Percentiles rank a stretch among this genome's conserved stretches.
These are phyloP conservation scores for Drosophila emarginata DNA, from an alignment of 2,888 invertebrate species.

Conservation along the genomic window DNA sequence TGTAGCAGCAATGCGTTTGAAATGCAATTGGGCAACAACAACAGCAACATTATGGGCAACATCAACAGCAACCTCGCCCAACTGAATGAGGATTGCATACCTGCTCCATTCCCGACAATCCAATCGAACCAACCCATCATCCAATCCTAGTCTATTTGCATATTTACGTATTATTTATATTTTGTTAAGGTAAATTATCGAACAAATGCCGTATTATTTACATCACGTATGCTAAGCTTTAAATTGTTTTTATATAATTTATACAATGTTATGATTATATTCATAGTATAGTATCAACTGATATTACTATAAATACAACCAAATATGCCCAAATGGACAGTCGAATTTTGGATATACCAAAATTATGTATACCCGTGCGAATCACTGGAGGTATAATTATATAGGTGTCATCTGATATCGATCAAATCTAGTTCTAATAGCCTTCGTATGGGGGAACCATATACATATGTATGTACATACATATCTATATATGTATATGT, in stretches of 20 bases:
- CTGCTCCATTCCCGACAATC: conserved; percentile 13
- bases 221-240: conserved; percentile 35
- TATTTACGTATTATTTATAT: conserved; percentile 8
- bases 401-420: background rate
- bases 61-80: conserved; percentile 50
- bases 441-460: background rate
- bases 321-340: background rate
- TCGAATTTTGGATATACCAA: conserved; percentile 6
- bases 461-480: no score
- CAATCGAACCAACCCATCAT: background rate
- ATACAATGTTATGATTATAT: conserved; percentile 17
- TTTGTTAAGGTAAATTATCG: conserved; percentile 43
- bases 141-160: conserved; percentile 8
- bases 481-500: no score
- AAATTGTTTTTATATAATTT: conserved; percentile 24
- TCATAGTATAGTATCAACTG: conserved; percentile 24
- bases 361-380: background rate
- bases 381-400: background rate
- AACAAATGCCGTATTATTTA: conserved; percentile 52
- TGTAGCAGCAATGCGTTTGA: conserved; percentile 61
- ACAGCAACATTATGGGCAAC: conserved; percentile 35
- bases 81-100: conserved; percentile 48
- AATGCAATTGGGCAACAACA: conserved; percentile 44
- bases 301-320: conserved; percentile 18
- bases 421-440: background rate